phyloP scores from a whole-genome alignment of 2,797 vertebrate species.

The Craterocephalus amniculus region DNA sequence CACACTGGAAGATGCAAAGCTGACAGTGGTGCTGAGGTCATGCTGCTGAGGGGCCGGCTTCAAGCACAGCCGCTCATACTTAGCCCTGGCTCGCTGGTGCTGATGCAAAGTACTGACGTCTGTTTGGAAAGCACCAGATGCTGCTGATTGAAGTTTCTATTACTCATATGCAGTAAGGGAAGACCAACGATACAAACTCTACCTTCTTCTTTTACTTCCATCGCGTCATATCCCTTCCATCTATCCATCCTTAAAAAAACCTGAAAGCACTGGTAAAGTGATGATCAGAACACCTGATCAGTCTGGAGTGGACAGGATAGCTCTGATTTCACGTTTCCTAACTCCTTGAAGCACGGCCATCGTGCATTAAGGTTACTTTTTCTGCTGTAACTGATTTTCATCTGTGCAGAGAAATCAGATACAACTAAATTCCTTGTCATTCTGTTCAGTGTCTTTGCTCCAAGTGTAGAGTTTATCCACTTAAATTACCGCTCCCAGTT shows the following conservation, averaged over 20 bases:
- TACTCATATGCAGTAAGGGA: constrained; percentile 68
- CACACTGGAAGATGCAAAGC: constrained; percentile 70
- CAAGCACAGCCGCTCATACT: constrained; percentile 70
- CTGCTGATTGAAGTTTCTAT: constrained; percentile 80
- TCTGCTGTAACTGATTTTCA: constrained; percentile 41
- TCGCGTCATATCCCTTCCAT: constrained; percentile 10
- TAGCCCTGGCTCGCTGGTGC: constrained; percentile 57
- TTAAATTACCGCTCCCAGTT: constrained; percentile 17
- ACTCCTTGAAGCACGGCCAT: too few relatives aligned
- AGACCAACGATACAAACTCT: constrained; percentile 37
- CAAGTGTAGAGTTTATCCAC: constrained; percentile 23
- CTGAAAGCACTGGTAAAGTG: constrained; percentile 51
- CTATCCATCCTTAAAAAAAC: constrained; percentile 36
- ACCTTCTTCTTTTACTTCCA: constrained; percentile 26
- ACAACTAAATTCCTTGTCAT: constrained; percentile 1
- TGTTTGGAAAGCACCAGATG: constrained; percentile 75
- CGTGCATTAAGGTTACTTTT: constrained; percentile 39
- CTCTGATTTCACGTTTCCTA: constrained; percentile 61
- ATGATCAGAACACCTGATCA: constrained; percentile 71
- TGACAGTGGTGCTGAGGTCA: constrained; percentile 81
- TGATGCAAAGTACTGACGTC: constrained; percentile 78
- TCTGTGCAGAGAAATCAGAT: constrained; percentile 34
- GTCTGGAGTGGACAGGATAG: constrained; percentile 44
- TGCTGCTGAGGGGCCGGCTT: constrained; percentile 61
- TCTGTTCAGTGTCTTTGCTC: constrained; percentile 20